Percentiles rank a stretch among this genome's conserved stretches.
Conservation (phyloP, 2,888 invertebrate genomes). For the Meloe dianella region DNA sequence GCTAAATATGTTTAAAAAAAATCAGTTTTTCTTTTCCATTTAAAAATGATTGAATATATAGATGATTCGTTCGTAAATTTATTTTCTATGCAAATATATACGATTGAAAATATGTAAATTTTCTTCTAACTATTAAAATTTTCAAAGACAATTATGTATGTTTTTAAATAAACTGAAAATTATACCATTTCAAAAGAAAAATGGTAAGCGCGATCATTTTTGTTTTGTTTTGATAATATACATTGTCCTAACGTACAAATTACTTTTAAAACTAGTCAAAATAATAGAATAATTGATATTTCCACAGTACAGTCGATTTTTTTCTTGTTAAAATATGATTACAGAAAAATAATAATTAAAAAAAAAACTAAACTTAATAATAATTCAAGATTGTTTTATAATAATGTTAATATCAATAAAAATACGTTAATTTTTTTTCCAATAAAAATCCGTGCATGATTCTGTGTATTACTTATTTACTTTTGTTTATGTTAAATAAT, state of each 20-base stretch:
- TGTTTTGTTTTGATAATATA: not conserved
- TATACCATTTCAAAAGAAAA: not conserved
- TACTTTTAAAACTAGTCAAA: not conserved
- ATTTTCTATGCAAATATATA: not conserved
- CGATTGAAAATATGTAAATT: not conserved
- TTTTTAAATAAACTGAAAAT: not conserved
- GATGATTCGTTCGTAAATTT: too few relatives aligned
- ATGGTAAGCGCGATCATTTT: not conserved
- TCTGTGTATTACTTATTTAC: slow-evolving; percentile 33
- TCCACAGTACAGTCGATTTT: not conserved
- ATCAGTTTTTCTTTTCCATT: not conserved
- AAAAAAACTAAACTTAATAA: slow-evolving; percentile 3
- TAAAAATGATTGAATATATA: not conserved
- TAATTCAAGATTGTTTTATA: slow-evolving; percentile 11
- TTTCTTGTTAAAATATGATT: not conserved
- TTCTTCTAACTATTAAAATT: slow-evolving; percentile 1
- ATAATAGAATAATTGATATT: not conserved
- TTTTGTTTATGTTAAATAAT: slow-evolving; percentile 21
- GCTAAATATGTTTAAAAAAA: not conserved
- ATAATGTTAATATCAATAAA: slow-evolving; percentile 30
- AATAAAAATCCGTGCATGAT: slow-evolving; percentile 46
- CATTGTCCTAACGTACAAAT: not conserved
- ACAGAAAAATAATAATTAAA: not conserved
- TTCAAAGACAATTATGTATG: not conserved
- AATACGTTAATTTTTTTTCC: slow-evolving; percentile 21